phyloP scores from a whole-genome alignment of 1,140 invertebrate species.

The Pseudomyrmex dendroicus region DNA sequence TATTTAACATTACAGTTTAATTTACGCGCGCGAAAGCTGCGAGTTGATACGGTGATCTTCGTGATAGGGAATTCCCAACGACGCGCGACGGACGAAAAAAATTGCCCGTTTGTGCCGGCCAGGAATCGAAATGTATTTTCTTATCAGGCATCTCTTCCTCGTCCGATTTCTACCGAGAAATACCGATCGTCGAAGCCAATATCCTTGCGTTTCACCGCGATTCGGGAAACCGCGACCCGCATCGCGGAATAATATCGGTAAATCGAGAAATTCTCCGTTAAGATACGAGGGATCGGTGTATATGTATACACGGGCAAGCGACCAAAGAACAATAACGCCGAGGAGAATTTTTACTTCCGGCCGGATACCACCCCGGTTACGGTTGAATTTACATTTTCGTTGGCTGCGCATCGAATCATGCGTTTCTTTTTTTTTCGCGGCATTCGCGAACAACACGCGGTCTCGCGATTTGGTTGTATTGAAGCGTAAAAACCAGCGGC shows the following conservation, averaged over 20 bases:
- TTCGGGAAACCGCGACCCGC: conserved; percentile 68
- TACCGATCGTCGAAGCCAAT: conserved; percentile 69
- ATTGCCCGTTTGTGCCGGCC: conserved; percentile 68
- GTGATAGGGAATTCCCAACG: conserved; percentile 23
- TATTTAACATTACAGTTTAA: not conserved
- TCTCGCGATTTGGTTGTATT: conserved; percentile 42
- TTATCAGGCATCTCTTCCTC: conserved; percentile 79
- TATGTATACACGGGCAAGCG: conserved; percentile 2
- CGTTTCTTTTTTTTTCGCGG: conserved; percentile 3
- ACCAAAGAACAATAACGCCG: conserved; percentile 55
- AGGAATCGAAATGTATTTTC: conserved; percentile 79
- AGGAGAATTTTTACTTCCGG: conserved; percentile 57
- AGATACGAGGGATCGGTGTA: conserved; percentile 4
- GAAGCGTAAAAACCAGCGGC: conserved; percentile 44
- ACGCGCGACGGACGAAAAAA: conserved; percentile 66
- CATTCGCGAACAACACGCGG: conserved; percentile 45
- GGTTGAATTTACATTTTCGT: conserved; percentile 70
- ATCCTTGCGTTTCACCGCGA: conserved; percentile 68
- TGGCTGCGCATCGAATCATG: conserved; percentile 65
- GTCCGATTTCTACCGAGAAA: conserved; percentile 73
- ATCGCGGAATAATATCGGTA: conserved; percentile 78
- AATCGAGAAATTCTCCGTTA: conserved; percentile 76
- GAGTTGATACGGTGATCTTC: not conserved
- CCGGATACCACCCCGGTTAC: conserved; percentile 35
- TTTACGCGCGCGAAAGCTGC: not conserved